Base-by-base conservation (phyloP, 2,797 vertebrate species). In the Rhinatrema bivittatum region DNA sequence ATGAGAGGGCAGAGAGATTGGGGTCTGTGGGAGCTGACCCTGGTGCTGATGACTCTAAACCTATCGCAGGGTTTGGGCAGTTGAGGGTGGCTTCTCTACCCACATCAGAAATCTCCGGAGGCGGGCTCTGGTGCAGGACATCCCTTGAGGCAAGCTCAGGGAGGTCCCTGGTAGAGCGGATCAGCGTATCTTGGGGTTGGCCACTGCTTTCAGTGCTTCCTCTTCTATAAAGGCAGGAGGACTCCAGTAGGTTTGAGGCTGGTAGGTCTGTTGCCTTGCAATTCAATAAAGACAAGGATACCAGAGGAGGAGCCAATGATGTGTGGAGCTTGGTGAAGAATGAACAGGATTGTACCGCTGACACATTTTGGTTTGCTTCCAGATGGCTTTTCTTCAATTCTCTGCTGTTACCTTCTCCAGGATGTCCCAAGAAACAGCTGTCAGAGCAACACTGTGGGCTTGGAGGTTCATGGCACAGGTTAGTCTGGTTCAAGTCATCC, bases 401-500 rank as follows among this genome's bases (percentile, higher is more conserved):
- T 20, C 10, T 16, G 40, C 37, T 25, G 17, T 19, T n/a, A 10
- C 5, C 12, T 16, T 45, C 48, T 26, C 46, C 16, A 2, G 23
- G 55, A 19, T 7, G 38, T 2, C 37, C 33, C 1, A 1, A 1
- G 19, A 16, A 26, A 18, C 9, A 26, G 3, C 29, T 32, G 9
- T 40, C 56, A 16, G 14, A 19, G 14, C 34, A 21, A n/a, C 18
- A 32, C 1, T 1, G 19, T 2, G 36, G 7, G 1, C 3, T 43
- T 10, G 6, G 29, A 1, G 31, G 12, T 31, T 47, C 32, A n/a
- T 36, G 39, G 26, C 29, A 34, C 2, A 10, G 20, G 7, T 18
- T 61, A 52, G 52, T 67, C 10, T 33, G 9, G 16, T 54, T 81
- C 15, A 93, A 71, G 25, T 93, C 88, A 37, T 91, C 85, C 55